Base-by-base conservation (phyloP, 2,797 vertebrate species). In the Cossypha heuglini region DNA sequence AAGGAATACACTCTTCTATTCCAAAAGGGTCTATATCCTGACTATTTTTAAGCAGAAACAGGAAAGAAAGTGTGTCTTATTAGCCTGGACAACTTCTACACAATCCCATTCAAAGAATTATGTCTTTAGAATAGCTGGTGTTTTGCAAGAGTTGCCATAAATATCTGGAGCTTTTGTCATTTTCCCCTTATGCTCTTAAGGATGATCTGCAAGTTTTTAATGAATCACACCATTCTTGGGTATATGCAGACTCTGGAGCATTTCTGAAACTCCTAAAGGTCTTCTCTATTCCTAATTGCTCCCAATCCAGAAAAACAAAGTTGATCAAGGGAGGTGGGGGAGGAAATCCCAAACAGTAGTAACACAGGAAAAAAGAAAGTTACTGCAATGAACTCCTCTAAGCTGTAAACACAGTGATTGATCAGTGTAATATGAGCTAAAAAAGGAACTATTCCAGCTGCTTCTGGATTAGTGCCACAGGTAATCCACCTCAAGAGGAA, bases 311-410 rank as follows among this genome's bases (percentile, higher is more conserved):
- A 49, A 64, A 75, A 92, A 63, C 3, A 26, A 71, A 68, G 13
- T 7, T 5, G 21, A 72, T 64, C 59, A 72, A 72, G 5, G 8
- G 49, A 29, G 25, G 15, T 5, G 22, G 3, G 1, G 0, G 1
- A 18, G 3, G 2, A 1, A 33, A 25, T 15, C 20, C 3, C 35
- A 13, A 81, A 59, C 8, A 45, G 37, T 5, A 81, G 7, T 7
- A 15, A 52, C 25, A 37, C 1, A 62, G 8, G 7, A 63, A 78
- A 80, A 62, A 68, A 52, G 16, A 9, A 68, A 69, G 9, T 55
- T 72, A 46, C 10, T 64, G 24, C 10, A 69, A 64, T 17, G 2
- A 84, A 62, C 28, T 84, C 16, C 31, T 74, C 40, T 13, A 84
- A 40, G 66, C 20, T 46, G 31, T 14, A 73, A 78, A 67, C 83